Evolutionary conservation across 2,113 vertebrate genomes (phyloP).

Genomic region (Paramormyrops kingsleyae): DNA sequence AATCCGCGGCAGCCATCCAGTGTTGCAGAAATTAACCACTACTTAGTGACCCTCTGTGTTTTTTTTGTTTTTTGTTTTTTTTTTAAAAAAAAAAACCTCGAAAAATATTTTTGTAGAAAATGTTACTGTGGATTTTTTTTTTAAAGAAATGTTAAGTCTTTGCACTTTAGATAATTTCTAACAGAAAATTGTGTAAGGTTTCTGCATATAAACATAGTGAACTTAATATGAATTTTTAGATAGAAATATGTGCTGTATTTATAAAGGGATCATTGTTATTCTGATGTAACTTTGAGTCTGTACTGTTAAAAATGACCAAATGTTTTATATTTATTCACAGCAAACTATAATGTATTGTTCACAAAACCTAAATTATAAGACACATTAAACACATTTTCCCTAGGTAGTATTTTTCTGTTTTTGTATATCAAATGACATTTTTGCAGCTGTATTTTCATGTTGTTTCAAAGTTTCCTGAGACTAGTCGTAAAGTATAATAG

Average conservation of each 20-base stretch:
- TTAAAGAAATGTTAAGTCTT: slow-evolving; percentile 34
- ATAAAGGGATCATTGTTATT: slow-evolving; percentile 42
- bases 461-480: background rate
- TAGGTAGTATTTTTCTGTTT: slow-evolving; percentile 14
- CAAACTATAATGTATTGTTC: slow-evolving; percentile 43
- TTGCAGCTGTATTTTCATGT: background rate
- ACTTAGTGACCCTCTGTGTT: slow-evolving; percentile 25
- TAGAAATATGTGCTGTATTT: slow-evolving; percentile 53
- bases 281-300: slow-evolving; percentile 36
- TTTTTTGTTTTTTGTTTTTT: slow-evolving; percentile 6
- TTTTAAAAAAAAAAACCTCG: slow-evolving; percentile 42
- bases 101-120: slow-evolving; percentile 28
- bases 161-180: slow-evolving; percentile 61
- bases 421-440: background rate
- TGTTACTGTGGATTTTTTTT: slow-evolving; percentile 29
- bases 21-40: slow-evolving; percentile 33
- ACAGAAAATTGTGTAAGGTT: slow-evolving; percentile 39
- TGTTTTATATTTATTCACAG: slow-evolving; percentile 56
- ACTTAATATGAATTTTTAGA: slow-evolving; percentile 43
- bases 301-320: slow-evolving; percentile 37
- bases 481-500: background rate
- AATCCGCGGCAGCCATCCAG: slow-evolving; percentile 27
- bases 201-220: slow-evolving; percentile 41
- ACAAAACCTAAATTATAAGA: slow-evolving; percentile 41
- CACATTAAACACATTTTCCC: slow-evolving; percentile 50